Conservation (phyloP, 2,113 vertebrate species). For the Hypomesus transpacificus region DNA sequence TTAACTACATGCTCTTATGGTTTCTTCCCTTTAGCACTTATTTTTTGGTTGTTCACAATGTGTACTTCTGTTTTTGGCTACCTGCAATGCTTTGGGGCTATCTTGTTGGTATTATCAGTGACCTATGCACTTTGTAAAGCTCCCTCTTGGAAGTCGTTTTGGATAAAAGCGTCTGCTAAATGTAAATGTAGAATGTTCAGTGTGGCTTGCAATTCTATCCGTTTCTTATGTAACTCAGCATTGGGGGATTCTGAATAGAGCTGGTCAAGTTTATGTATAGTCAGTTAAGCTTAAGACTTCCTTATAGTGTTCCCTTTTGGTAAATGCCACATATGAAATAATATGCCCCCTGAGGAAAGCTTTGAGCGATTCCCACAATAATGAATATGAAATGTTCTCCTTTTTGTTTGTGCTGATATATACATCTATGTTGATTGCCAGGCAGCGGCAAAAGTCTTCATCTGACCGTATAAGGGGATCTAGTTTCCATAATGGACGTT, state of each 20-base stretch:
- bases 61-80: too few species aligned
- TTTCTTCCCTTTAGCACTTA: too few species aligned
- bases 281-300: background rate
- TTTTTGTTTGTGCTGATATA: conserved; percentile 3
- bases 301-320: background rate
- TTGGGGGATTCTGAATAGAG: background rate
- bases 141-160: too few species aligned
- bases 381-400: conserved; percentile 8
- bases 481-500: background rate
- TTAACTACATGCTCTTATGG: too few species aligned
- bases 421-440: conserved; percentile 4
- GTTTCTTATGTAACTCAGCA: conserved; percentile 11
- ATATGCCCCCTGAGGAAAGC: conserved; percentile 21
- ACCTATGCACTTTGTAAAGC: too few species aligned
- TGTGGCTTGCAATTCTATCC: conserved; percentile 12
- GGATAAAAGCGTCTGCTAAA: too few species aligned
- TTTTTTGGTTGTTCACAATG: too few species aligned
- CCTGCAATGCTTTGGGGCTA: too few species aligned
- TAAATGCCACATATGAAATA: conserved; percentile 1
- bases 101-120: too few species aligned
- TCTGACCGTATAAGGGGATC: conserved; percentile 17
- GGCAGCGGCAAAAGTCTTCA: background rate
- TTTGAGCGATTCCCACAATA: conserved; percentile 18
- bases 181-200: conserved; percentile 11
- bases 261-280: background rate